Percentiles rank a stretch among this genome's conserved stretches.
Evolutionary conservation across 2,797 vertebrate species (phyloP).

Genomic region (Crypturellus tataupa): DNA sequence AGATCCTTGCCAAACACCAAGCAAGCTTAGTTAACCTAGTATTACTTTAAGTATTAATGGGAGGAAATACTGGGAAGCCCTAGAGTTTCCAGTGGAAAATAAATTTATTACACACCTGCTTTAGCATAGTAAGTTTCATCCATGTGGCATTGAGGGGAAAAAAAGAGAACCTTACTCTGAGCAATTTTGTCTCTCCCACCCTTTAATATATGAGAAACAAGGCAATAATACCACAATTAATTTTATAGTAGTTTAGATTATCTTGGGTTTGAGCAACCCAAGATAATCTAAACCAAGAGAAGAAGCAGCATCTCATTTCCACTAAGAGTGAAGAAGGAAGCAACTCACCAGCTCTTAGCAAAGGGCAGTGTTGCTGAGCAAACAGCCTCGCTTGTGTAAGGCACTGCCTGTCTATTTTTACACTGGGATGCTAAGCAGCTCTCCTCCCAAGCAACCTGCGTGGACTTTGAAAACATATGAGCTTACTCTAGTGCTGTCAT

Average conservation of each 20-base stretch:
- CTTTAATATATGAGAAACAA: background rate
- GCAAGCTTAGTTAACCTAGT: background rate
- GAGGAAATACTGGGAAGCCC: background rate
- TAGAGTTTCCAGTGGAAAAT: background rate
- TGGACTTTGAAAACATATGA: background rate
- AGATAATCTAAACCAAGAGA: too few relatives aligned
- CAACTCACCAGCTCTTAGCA: background rate
- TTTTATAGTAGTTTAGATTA: background rate
- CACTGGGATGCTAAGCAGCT: background rate
- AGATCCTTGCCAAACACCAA: background rate
- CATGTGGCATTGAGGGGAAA: accelerated
- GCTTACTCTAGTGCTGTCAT: background rate
- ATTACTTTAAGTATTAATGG: background rate
- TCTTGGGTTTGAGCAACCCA: background rate
- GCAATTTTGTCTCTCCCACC: background rate
- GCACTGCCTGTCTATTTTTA: slow-evolving; percentile 4
- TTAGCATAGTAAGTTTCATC: accelerated
- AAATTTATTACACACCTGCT: background rate
- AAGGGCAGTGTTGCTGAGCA: slow-evolving; percentile 39
- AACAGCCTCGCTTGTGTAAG: slow-evolving; percentile 61
- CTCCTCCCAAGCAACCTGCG: background rate
- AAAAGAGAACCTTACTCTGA: background rate
- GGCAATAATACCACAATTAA: background rate
- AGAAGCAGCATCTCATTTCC: background rate
- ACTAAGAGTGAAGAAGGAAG: background rate